Evolutionary conservation across 2,113 vertebrate genomes (phyloP), one percentile per base, ranked within the genome.

Genomic region (Geococcyx californianus): DNA sequence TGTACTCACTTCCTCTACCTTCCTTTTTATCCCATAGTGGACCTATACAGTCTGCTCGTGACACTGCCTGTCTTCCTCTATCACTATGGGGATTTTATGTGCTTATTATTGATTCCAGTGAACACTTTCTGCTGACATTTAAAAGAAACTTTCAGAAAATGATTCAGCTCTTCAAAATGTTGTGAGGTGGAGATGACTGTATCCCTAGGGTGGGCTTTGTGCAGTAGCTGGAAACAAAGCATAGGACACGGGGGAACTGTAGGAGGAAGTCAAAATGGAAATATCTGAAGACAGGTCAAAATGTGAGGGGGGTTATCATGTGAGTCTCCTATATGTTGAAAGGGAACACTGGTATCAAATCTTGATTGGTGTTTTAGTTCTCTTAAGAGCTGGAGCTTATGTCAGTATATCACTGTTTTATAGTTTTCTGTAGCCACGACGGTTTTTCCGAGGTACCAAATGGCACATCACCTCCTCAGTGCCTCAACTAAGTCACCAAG

Each of bases 141-240:
- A 76, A 60, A 79, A 56, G 36, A 36, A 73, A 24, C 36, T 49
- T 11, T 40, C 25, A 36, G 54, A 64, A 13, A 14, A 78, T 54
- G 72, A 83, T 63, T 73, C 31, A 36, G 10, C 26, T 63, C 16
- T 75, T 42, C 12, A 58, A 67, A 86, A 88, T 45, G 52, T 25
- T 85, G 42, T 54, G 58, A 79, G 24, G 12, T 52, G 12, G 15
- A 83, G 47, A 51, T 55, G 45, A 9, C 18, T 55, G 26, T 51
- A 85, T 52, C 7, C 11, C 6, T 59, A 4, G n/a, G 18, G n/a
- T 36, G 18, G 18, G 6, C 14, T 0, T 64, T 4, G 0, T 18
- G 19, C 3, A 54, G 16, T 42, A 63, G 23, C 20, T 84, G 45
- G 59, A 80, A 83, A 66, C 36, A 86, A 16, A 78, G 15, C n/a